Base-by-base conservation (phyloP, 2,888 invertebrate species). In the Lasius fuliginosus region DNA sequence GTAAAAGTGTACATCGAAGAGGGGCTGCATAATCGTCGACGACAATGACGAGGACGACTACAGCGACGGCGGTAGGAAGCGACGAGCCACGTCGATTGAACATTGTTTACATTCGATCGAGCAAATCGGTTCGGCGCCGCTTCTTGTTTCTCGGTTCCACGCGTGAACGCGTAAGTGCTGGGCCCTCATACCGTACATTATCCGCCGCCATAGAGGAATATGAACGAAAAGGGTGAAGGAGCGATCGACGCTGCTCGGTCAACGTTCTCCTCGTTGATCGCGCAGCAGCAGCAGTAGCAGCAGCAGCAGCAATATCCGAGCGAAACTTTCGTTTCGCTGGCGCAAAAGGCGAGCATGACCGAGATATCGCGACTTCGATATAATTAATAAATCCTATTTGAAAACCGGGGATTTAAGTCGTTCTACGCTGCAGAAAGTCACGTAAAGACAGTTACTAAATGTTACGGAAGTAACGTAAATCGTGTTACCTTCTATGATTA, bases 91-190 rank as follows among this genome's bases (percentile, higher is more conserved):
- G 69, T 87, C 86, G 83, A 88, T 89, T 88, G 76, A 83, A 74
- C 88, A 87, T 90, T 90, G 89, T 89, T 90, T 85, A 89, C 90
- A 87, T 87, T 87, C 90, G 90, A 90, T 90, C 85, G 87, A 90
- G 90, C 90, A 88, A 84, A 88, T 75, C 73, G 89, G 56, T 79
- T 82, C 85, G 85, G 27, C 71, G 86, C 65, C 83, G 85, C 85
- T 85, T 88, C 86, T 87, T 83, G 90, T 90, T 90, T 90, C 87
- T 86, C 90, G 85, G 87, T 82, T 89, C 83, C 85, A 86, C 90
- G 90, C 90, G 86, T 73, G 81, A 69, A 67, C 88, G 86, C 88
- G 89, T 88, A 88, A 89, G 88, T 71, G 86, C 88, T 0, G 56
- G 79, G 83, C 75, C 56, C 79, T 73, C 73, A 76, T 85, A 85